phyloP scores from a whole-genome alignment of 2,113 vertebrate species.

The Megaceryle maxima region DNA sequence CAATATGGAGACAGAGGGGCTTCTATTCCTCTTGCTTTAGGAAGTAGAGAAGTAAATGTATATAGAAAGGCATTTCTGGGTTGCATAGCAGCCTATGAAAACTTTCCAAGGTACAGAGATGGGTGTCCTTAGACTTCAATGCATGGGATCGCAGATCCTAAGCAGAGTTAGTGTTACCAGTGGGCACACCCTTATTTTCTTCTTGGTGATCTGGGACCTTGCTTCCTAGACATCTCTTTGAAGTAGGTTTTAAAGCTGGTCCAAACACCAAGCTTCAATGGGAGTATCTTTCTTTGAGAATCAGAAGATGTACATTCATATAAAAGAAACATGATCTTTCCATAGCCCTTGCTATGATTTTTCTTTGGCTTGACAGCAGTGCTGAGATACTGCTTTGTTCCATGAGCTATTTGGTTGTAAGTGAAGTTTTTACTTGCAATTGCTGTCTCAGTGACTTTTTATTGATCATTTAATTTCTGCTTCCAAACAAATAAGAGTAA shows the following conservation, averaged over 20 bases:
- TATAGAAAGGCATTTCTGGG: neutral
- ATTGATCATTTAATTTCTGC: constrained; percentile 58
- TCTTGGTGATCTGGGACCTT: neutral
- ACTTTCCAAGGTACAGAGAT: neutral
- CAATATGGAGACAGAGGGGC: neutral
- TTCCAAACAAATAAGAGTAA: constrained; percentile 62
- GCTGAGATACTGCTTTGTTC: constrained; percentile 15
- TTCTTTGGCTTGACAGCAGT: neutral
- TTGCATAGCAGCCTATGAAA: neutral
- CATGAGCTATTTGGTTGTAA: constrained; percentile 17
- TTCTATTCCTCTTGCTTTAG: neutral
- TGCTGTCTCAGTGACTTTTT: constrained; percentile 52
- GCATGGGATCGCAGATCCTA: neutral
- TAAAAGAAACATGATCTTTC: neutral
- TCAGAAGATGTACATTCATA: neutral
- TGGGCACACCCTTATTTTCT: neutral
- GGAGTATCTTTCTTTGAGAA: neutral
- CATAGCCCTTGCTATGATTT: neutral
- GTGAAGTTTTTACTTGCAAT: constrained; percentile 3
- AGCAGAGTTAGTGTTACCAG: neutral
- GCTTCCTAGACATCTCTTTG: neutral
- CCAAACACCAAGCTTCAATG: neutral
- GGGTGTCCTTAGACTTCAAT: neutral
- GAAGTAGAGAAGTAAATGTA: neutral
- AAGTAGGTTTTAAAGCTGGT: neutral